phyloP scores from a whole-genome alignment of 2,888 invertebrate genomes.

The Chrysolina haemoptera region DNA sequence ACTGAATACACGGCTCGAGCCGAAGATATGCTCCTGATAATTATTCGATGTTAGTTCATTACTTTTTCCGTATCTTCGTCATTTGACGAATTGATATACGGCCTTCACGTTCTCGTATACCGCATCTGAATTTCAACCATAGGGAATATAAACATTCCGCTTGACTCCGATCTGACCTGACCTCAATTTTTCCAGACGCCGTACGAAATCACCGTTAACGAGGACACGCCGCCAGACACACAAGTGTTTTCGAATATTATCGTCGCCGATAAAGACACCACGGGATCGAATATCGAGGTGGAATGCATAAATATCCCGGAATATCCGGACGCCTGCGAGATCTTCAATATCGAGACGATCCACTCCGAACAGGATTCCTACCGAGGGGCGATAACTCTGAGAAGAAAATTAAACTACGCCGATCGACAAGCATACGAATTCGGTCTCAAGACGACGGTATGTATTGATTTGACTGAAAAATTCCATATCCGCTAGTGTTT shows the following conservation, averaged over 20 bases:
- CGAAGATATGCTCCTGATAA: too few relatives aligned
- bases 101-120: background rate
- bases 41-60: too few relatives aligned
- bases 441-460: conserved; percentile 82
- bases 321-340: conserved; percentile 81
- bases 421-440: conserved; percentile 85
- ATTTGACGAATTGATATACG: too few relatives aligned
- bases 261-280: conserved; percentile 85
- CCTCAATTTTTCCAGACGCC: conserved; percentile 75
- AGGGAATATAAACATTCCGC: conserved; percentile 14
- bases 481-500: conserved; percentile 25
- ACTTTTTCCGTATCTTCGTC: too few relatives aligned
- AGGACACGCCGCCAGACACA: conserved; percentile 82
- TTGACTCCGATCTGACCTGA: conserved; percentile 12
- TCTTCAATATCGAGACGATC: conserved; percentile 77
- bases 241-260: conserved; percentile 81
- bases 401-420: conserved; percentile 82
- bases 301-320: conserved; percentile 75
- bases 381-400: conserved; percentile 82
- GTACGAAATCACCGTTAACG: conserved; percentile 84
- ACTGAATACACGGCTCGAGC: too few relatives aligned
- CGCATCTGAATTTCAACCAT: background rate
- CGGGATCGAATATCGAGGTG: conserved; percentile 86
- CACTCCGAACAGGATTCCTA: conserved; percentile 79
- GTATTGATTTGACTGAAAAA: conserved; percentile 35